Percentiles rank a stretch among this genome's conserved stretches.
Conservation (phyloP, 2,888 invertebrate genomes). For the Melinopterus prodromus region DNA sequence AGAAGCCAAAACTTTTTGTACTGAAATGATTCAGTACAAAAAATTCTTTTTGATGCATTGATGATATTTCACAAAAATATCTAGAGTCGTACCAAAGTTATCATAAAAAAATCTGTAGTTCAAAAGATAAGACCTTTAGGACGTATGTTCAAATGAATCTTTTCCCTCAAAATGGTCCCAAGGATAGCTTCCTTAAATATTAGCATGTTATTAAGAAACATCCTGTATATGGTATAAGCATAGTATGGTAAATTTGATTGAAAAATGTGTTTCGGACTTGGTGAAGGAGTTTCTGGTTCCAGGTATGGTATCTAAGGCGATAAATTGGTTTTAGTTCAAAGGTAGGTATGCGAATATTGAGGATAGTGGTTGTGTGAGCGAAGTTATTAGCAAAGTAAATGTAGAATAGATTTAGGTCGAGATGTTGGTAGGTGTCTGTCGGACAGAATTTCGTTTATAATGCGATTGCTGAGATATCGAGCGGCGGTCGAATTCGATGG, state of each 20-base stretch:
- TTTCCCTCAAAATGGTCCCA: too few species aligned
- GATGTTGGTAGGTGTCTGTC: not conserved
- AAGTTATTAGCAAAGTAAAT: constrained; percentile 24
- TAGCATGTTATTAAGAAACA: too few species aligned
- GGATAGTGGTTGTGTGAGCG: constrained; percentile 13
- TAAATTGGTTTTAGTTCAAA: constrained; percentile 20
- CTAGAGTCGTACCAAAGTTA: too few species aligned
- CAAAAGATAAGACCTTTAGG: too few species aligned
- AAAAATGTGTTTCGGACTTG: not conserved
- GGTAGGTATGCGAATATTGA: constrained; percentile 9
- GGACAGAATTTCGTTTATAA: not conserved
- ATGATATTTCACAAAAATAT: too few species aligned
- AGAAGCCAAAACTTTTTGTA: too few species aligned
- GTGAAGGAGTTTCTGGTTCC: not conserved
- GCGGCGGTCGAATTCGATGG: not conserved
- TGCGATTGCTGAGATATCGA: not conserved
- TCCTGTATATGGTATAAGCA: too few species aligned
- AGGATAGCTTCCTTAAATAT: too few species aligned
- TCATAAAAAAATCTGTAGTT: too few species aligned
- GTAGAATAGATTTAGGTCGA: constrained; percentile 8
- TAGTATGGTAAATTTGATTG: not conserved
- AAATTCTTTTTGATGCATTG: too few species aligned
- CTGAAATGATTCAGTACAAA: too few species aligned
- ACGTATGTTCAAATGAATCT: too few species aligned
- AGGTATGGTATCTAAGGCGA: not conserved